Percentiles rank a stretch among this genome's conserved stretches.
Conservation (phyloP, 2,888 invertebrate species). For the Molorchus minor region DNA sequence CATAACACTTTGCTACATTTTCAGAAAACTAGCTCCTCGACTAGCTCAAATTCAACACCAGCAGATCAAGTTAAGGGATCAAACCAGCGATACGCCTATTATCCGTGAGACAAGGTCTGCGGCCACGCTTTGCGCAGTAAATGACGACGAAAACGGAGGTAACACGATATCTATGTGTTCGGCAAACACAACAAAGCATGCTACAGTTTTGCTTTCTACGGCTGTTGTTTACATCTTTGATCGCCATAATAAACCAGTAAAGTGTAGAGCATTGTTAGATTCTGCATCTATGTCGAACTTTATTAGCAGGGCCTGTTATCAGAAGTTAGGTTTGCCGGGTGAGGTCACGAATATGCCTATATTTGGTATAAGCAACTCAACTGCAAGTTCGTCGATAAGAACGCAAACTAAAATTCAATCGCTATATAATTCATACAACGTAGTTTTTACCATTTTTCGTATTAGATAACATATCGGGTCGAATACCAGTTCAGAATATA, state of each 20-base stretch:
- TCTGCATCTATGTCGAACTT: conserved; percentile 31
- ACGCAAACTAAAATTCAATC: background rate
- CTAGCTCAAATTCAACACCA: background rate
- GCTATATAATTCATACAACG: background rate
- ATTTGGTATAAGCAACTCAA: conserved; percentile 13
- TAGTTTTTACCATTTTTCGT: conserved; percentile 12
- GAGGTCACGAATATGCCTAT: conserved; percentile 13
- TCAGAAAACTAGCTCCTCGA: background rate
- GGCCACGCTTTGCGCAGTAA: background rate
- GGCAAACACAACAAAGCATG: background rate
- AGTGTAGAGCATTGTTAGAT: conserved; percentile 30
- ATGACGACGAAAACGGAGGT: background rate
- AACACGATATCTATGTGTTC: background rate
- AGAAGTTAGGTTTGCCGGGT: conserved; percentile 13
- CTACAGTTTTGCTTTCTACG: conserved; percentile 19
- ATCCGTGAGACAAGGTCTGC: background rate
- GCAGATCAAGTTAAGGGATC: background rate
- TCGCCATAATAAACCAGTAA: conserved; percentile 7
- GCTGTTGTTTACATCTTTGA: conserved; percentile 21
- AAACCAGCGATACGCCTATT: background rate
- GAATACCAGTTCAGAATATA: conserved; percentile 1
- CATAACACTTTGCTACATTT: conserved; percentile 30
- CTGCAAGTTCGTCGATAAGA: background rate
- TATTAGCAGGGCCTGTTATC: conserved; percentile 9
- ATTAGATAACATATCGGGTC: conserved; percentile 19